phyloP scores from a whole-genome alignment of 2,113 vertebrate species.

The Erpornis zantholeuca region DNA sequence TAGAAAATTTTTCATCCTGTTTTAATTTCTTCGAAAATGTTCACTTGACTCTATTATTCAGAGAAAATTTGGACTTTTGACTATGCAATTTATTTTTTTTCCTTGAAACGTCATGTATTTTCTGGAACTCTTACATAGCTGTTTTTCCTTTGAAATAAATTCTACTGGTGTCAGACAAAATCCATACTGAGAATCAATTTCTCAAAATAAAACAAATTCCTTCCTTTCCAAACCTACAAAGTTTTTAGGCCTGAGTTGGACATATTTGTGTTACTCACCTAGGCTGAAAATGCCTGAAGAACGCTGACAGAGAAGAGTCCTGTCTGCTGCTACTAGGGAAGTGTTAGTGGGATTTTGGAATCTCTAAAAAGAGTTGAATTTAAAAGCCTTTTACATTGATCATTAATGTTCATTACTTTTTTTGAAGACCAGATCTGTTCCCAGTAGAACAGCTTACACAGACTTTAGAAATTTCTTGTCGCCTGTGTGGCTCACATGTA shows the following conservation, averaged over 20 bases:
- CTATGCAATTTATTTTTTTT: not conserved
- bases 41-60: not conserved
- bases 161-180: not conserved
- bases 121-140: not conserved
- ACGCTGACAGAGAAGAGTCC: not conserved
- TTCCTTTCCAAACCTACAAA: not conserved
- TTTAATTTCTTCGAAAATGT: not conserved
- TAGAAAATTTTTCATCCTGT: not conserved
- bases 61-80: not conserved
- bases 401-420: not conserved
- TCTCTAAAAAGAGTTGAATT: not conserved
- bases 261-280: not conserved
- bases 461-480: not conserved
- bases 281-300: not conserved
- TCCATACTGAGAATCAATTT: not conserved
- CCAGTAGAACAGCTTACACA: not conserved
- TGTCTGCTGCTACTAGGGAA: not conserved
- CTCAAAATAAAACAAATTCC: not conserved
- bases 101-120: not conserved
- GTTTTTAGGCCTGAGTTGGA: not conserved
- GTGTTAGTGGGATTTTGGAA: not conserved
- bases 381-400: not conserved
- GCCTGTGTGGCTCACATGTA: not conserved
- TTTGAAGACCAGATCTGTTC: not conserved
- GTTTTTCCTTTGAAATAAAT: not conserved